Evolutionary conservation across 2,113 vertebrate species (phyloP).

Genomic region (Todiramphus chloris): DNA sequence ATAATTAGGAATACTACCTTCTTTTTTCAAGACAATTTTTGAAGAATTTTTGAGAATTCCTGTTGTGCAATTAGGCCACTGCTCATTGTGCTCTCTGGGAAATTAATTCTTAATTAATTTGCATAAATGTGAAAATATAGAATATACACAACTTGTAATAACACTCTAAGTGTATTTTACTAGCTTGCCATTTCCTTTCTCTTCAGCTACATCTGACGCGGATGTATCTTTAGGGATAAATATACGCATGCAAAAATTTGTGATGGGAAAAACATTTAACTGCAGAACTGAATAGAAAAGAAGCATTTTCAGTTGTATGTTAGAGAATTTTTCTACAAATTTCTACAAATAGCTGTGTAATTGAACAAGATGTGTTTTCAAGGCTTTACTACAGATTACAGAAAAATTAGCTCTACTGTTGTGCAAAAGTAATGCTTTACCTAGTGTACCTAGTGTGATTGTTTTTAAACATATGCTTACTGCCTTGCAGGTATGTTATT

Average conservation of each 20-base stretch:
- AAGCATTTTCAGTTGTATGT: not conserved
- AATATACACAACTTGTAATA: not conserved
- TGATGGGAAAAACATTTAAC: not conserved
- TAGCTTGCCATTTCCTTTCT: not conserved
- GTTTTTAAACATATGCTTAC: not conserved
- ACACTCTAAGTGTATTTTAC: not conserved
- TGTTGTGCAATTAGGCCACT: not conserved
- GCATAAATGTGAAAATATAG: not conserved
- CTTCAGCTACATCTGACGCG: not conserved
- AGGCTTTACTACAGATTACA: not conserved
- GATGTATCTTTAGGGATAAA: not conserved
- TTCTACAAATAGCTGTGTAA: not conserved
- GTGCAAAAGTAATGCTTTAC: not conserved
- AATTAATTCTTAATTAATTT: conserved; percentile 2
- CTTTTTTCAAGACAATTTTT: not conserved
- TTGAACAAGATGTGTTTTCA: not conserved
- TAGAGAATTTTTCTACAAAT: not conserved
- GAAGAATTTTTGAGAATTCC: not conserved
- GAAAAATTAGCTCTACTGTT: not conserved
- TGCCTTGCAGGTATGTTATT: not conserved
- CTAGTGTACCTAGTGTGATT: not conserved
- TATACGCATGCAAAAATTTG: not conserved
- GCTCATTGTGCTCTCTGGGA: not conserved
- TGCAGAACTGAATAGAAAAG: not conserved
- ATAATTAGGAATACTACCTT: not conserved